phyloP scores from a whole-genome alignment of 2,797 vertebrate species.

The Ibycter americanus region DNA sequence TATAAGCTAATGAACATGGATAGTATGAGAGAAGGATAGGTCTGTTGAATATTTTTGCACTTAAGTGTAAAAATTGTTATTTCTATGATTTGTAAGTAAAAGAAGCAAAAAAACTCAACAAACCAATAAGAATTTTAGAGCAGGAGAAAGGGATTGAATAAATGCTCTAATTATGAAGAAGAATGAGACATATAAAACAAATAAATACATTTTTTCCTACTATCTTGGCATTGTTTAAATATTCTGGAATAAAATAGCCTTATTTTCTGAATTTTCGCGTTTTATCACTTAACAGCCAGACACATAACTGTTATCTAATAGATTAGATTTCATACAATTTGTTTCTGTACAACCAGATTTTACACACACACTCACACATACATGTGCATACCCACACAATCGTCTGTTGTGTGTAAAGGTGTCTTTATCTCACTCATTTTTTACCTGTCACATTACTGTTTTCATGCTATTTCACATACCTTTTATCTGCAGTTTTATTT shows the following conservation, averaged over 20 bases:
- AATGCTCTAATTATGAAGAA: background rate
- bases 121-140: background rate
- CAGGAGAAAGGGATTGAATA: background rate
- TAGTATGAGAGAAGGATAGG: background rate
- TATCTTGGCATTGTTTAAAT: background rate
- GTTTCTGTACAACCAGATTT: background rate
- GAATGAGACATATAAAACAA: background rate
- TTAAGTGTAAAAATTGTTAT: background rate
- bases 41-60: background rate
- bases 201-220: background rate
- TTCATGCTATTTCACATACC: slow-evolving; percentile 6
- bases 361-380: background rate
- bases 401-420: background rate
- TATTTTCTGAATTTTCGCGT: background rate
- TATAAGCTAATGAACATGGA: background rate
- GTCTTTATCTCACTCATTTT: background rate
- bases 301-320: background rate
- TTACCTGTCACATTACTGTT: background rate
- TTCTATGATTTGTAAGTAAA: background rate
- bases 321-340: background rate
- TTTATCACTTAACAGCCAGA: background rate
- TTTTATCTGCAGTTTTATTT: slow-evolving; percentile 49
- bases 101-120: background rate
- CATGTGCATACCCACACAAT: background rate
- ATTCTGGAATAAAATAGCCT: background rate